Evolutionary conservation across 2,113 vertebrate species (phyloP).

Genomic region (Sceloporus undulatus): DNA sequence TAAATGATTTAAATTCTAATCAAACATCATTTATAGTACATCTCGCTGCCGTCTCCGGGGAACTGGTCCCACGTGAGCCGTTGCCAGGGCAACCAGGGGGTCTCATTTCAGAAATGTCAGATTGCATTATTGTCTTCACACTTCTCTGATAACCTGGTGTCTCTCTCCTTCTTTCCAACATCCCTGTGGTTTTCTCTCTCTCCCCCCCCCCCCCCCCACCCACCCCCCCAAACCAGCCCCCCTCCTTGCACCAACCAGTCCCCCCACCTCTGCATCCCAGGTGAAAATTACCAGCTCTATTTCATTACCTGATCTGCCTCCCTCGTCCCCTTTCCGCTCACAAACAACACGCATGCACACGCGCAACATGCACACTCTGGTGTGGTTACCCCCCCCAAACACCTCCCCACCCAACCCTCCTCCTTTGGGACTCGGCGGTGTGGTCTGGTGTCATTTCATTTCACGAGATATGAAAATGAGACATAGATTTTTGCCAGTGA

Average conservation of each 20-base stretch:
- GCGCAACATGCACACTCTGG: background rate
- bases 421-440: conserved; percentile 49
- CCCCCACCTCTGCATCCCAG: conserved; percentile 21
- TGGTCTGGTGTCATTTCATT: conserved; percentile 44
- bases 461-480: conserved; percentile 67
- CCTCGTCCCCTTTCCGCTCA: conserved; percentile 10
- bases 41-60: conserved; percentile 87
- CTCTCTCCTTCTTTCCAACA: conserved; percentile 70
- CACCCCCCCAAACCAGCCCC: background rate
- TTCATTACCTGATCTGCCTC: conserved; percentile 35
- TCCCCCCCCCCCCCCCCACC: background rate
- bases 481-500: conserved; percentile 55
- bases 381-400: background rate
- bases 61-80: conserved; percentile 91
- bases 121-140: conserved; percentile 99
- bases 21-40: conserved; percentile 98
- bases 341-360: conserved; percentile 1
- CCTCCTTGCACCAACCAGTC: background rate
- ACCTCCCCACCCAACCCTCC: background rate
- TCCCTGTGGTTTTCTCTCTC: conserved; percentile 35
- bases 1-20: conserved; percentile 98
- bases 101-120: conserved; percentile 99
- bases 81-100: conserved; percentile 96
- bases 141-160: conserved; percentile 92
- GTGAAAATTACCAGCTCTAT: conserved; percentile 56